A percentile compares a stretch with the other conserved stretches of the same genome.
phyloP scores from a whole-genome alignment of 2,113 vertebrate species.

The Lethenteron camtschaticum region DNA sequence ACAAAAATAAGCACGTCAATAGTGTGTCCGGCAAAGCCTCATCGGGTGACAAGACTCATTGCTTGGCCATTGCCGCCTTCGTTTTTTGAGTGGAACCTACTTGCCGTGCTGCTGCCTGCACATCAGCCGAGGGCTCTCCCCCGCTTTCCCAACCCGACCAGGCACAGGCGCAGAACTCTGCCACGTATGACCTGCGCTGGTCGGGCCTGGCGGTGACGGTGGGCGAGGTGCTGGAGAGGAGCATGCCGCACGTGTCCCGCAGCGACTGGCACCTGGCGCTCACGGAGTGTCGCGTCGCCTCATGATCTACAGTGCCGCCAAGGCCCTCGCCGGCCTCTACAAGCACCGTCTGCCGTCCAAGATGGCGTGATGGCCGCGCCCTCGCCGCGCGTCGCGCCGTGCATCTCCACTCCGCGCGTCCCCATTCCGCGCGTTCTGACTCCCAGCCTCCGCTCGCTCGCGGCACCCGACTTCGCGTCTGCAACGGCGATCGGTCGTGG shows the following conservation, averaged over 20 bases:
- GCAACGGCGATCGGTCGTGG: too few relatives aligned
- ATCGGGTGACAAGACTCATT: too few relatives aligned
- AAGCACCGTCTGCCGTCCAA: constrained; percentile 47
- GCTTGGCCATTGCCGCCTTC: too few relatives aligned
- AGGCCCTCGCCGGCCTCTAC: constrained; percentile 67
- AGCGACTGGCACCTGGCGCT: constrained; percentile 60
- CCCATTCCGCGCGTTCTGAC: not conserved
- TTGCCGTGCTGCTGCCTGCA: too few relatives aligned
- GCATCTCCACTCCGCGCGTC: not conserved
- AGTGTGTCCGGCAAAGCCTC: too few relatives aligned
- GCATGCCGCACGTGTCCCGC: constrained; percentile 30
- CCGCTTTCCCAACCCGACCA: constrained; percentile 13
- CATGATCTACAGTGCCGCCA: constrained; percentile 69
- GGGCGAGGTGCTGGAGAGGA: constrained; percentile 73
- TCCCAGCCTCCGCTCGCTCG: not conserved
- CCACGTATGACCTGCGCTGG: constrained; percentile 77
- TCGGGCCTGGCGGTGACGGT: constrained; percentile 66
- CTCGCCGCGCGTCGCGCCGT: not conserved
- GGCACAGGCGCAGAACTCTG: constrained; percentile 70
- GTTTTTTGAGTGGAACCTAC: too few relatives aligned
- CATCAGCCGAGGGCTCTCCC: too few relatives aligned
- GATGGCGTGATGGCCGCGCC: constrained; percentile 13
- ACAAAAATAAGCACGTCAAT: too few relatives aligned
- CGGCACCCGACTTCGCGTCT: too few relatives aligned
- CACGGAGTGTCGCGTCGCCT: constrained; percentile 54